These are phyloP conservation scores for Strix uralensis DNA, from an alignment of 2,113 vertebrate genomes.

Conservation along the genomic window DNA sequence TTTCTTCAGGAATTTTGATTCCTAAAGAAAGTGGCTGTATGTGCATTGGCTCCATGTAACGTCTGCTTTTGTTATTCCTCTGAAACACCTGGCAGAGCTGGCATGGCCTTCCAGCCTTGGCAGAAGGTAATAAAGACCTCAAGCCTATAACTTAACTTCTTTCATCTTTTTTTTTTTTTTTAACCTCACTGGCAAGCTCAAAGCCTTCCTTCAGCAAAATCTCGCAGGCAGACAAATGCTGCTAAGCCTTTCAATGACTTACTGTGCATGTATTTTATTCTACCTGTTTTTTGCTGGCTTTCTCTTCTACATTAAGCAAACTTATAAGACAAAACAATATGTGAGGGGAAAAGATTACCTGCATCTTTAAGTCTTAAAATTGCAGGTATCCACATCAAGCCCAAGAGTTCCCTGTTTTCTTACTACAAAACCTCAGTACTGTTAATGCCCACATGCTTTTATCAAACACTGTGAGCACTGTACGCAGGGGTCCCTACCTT, in stretches of 20 bases:
- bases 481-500: no score
- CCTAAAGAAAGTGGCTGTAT: not conserved
- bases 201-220: not conserved
- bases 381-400: not conserved
- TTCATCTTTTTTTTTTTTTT: not conserved
- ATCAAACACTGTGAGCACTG: not conserved
- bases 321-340: not conserved
- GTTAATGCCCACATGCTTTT: not conserved
- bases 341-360: not conserved
- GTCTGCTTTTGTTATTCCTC: not conserved
- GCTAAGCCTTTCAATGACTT: not conserved
- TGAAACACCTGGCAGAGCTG: conserved; percentile 41
- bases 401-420: not conserved
- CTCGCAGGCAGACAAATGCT: not conserved
- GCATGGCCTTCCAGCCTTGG: not conserved
- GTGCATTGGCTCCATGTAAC: not conserved
- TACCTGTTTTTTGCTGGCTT: not conserved
- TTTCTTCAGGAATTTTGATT: not conserved
- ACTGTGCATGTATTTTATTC: not conserved
- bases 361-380: not conserved
- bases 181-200: not conserved
- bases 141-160: conserved; percentile 6
- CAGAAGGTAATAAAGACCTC: not conserved
- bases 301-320: not conserved
- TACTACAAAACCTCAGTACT: not conserved